A percentile compares a stretch with the other conserved stretches of the same genome.
Evolutionary conservation across 1,140 invertebrate species (phyloP).

Genomic region (Listronotus oregonensis): DNA sequence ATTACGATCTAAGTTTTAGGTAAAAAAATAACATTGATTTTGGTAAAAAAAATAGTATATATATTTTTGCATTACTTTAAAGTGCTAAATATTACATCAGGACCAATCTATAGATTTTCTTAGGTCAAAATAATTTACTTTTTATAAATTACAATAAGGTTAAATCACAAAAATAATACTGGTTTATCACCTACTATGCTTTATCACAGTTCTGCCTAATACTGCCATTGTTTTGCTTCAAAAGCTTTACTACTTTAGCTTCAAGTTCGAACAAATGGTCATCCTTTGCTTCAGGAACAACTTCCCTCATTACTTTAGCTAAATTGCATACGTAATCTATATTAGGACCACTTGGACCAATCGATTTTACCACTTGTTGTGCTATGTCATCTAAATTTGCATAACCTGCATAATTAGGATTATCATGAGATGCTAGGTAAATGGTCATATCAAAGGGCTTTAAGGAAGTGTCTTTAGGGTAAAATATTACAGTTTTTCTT

Average conservation of each 20-base stretch:
- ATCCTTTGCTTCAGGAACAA: conserved; percentile 73
- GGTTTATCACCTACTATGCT: background rate
- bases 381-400: conserved; percentile 79
- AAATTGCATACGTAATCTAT: conserved; percentile 88
- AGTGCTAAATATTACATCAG: too few species aligned
- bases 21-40: too few species aligned
- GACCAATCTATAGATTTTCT: too few species aligned
- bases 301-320: conserved; percentile 74
- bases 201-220: conserved; percentile 1
- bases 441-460: conserved; percentile 74
- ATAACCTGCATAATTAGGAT: conserved; percentile 77
- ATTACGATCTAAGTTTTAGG: too few species aligned
- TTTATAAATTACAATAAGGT: too few species aligned
- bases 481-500: conserved; percentile 70
- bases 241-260: conserved; percentile 49
- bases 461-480: conserved; percentile 61
- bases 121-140: too few species aligned
- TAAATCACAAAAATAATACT: too few species aligned
- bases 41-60: too few species aligned
- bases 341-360: conserved; percentile 85
- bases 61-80: too few species aligned
- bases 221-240: conserved; percentile 17
- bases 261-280: conserved; percentile 81
- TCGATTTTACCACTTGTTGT: conserved; percentile 70
- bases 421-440: conserved; percentile 80